Evolutionary conservation across 1,140 invertebrate species (phyloP).

Genomic region (Drosophila azteca): DNA sequence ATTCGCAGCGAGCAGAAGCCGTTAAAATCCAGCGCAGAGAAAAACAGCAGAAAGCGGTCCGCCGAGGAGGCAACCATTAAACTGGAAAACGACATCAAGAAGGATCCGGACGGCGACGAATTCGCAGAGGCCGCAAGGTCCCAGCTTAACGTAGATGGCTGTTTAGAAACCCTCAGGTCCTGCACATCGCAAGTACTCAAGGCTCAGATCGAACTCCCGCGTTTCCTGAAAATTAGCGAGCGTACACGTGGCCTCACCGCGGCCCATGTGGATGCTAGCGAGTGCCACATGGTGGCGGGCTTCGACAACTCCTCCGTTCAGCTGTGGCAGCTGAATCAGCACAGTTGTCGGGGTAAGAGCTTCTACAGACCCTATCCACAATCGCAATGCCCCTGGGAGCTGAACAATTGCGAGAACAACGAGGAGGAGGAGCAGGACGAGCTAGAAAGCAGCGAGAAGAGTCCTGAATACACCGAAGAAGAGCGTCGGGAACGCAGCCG

Average conservation of each 20-base stretch:
- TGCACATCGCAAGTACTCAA: slow-evolving; percentile 62
- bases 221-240: slow-evolving; percentile 69
- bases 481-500: slow-evolving; percentile 41
- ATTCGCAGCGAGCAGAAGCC: slow-evolving; percentile 43
- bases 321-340: slow-evolving; percentile 80
- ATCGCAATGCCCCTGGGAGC: slow-evolving; percentile 70
- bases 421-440: slow-evolving; percentile 54
- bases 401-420: slow-evolving; percentile 63
- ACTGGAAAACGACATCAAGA: slow-evolving; percentile 55
- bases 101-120: slow-evolving; percentile 26
- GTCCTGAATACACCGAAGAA: slow-evolving; percentile 28
- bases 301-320: slow-evolving; percentile 77
- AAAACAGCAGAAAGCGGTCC: slow-evolving; percentile 48
- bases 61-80: slow-evolving; percentile 62
- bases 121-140: slow-evolving; percentile 5
- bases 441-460: slow-evolving; percentile 17
- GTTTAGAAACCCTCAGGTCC: slow-evolving; percentile 53
- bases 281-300: slow-evolving; percentile 78
- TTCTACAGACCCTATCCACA: slow-evolving; percentile 61
- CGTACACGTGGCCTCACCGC: slow-evolving; percentile 64
- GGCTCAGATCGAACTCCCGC: slow-evolving; percentile 59
- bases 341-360: slow-evolving; percentile 65
- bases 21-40: slow-evolving; percentile 31
- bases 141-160: slow-evolving; percentile 48
- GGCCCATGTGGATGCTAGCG: slow-evolving; percentile 60